phyloP scores from a whole-genome alignment of 1,140 invertebrate species.

The Drosophila murphyi region DNA sequence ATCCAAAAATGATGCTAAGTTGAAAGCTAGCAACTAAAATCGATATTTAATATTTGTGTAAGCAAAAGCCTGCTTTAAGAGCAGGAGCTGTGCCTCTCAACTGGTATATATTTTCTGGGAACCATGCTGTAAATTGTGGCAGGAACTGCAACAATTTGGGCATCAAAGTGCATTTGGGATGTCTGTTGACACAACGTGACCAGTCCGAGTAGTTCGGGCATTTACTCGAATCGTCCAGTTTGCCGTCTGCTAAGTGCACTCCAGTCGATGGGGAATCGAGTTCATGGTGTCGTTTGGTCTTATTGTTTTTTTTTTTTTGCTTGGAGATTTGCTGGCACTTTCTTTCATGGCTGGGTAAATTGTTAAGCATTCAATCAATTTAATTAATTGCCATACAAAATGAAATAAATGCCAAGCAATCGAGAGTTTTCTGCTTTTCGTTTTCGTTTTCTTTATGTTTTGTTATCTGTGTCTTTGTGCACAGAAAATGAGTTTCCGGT shows the following conservation, averaged over 20 bases:
- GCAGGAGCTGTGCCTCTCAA: no score
- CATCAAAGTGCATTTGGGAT: slow-evolving; percentile 66
- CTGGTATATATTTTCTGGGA: no score
- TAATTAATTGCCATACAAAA: slow-evolving; percentile 66
- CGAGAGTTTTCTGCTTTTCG: not conserved
- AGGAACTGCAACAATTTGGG: slow-evolving; percentile 62
- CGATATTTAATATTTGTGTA: not conserved
- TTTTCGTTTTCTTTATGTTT: not conserved
- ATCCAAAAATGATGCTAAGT: not conserved
- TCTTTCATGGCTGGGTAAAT: slow-evolving; percentile 60
- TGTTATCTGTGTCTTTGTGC: not conserved
- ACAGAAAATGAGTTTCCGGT: slow-evolving; percentile 61
- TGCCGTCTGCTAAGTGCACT: slow-evolving; percentile 36
- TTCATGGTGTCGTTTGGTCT: slow-evolving; percentile 23
- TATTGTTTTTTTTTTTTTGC: slow-evolving; percentile 27
- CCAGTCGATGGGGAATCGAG: slow-evolving; percentile 21
- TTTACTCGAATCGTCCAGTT: slow-evolving; percentile 41
- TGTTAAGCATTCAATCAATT: slow-evolving; percentile 75
- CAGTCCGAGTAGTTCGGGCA: slow-evolving; percentile 41
- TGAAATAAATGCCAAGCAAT: slow-evolving; percentile 45
- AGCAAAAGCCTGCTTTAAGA: not conserved
- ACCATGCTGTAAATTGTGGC: slow-evolving; percentile 41
- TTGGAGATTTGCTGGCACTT: slow-evolving; percentile 26
- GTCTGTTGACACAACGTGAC: slow-evolving; percentile 78
- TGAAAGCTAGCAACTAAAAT: not conserved